Evolutionary conservation across 2,113 vertebrate species (phyloP), one percentile per base, ranked within the genome.

Genomic region (Phylloscopus trochilus): DNA sequence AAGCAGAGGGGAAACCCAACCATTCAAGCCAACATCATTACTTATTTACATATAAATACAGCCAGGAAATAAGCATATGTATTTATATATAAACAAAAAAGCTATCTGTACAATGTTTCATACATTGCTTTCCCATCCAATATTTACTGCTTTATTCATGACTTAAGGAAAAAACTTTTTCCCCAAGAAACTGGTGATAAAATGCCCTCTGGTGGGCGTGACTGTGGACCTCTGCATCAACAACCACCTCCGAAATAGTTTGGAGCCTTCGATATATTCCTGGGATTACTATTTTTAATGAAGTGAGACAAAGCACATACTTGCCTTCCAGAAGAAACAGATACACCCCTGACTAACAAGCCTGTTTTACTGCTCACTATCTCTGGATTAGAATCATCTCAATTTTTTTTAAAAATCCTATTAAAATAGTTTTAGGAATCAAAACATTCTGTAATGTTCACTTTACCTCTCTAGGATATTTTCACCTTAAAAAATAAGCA

Each of bases 141-240:
- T 92, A 62, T 91, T 94, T 90, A 94, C 72, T 74, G 76, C 27
- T 95, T 82, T 89, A 79, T 31, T 83, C 74, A 53, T 73, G 85
- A 88, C 87, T 87, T 92, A 17, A 79, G 92, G 44, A 86, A 84
- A 90, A 92, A 95, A 94, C 68, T n/a, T 92, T 90, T 66, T 95
- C 91, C 78, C 83, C 44, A 91, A 83, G 96, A 83, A 97, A 97
- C 89, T 94, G 97, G 96, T 97, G 95, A 97, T 95, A 95, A 98
- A 98, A 98, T 98, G 97, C 97, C 98, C 97, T 97, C 97, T 98
- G 96, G 97, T 96, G 97, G 97, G 97, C 89, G 91, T 97, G 96
- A 97, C 96, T 90, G 95, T 10, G 28, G 97, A 92, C 97, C 95
- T 96, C 87, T 63, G 46, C 59, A 94, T 93, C 86, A 96, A 90